Percentiles rank a stretch among this genome's conserved stretches.
Evolutionary conservation across 2,113 vertebrate species (phyloP).

Genomic region (Hoplias malabaricus): DNA sequence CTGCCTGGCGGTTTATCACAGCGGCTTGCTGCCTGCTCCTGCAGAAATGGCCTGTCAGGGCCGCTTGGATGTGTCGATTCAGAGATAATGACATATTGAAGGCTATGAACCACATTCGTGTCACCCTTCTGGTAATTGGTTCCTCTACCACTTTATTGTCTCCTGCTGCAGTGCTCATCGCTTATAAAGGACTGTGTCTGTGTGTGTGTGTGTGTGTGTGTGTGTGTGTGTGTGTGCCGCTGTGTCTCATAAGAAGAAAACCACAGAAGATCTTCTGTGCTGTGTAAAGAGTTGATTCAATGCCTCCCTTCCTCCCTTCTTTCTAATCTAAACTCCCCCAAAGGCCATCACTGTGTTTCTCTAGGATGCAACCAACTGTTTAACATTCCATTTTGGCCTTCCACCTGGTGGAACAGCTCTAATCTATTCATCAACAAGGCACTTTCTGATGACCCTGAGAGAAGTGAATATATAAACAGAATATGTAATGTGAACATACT

Average conservation of each 20-base stretch:
- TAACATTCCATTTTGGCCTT: background rate
- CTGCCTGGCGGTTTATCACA: conserved; percentile 44
- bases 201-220: conserved; percentile 11
- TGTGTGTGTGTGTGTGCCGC: conserved; percentile 2
- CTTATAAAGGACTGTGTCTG: conserved; percentile 42
- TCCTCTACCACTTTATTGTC: conserved; percentile 57
- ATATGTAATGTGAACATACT: background rate
- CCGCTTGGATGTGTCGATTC: conserved; percentile 58
- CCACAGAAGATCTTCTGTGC: background rate
- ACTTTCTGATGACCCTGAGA: background rate
- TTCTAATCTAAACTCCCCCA: background rate
- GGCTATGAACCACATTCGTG: conserved; percentile 51
- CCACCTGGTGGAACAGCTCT: background rate
- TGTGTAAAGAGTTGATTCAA: conserved; percentile 4
- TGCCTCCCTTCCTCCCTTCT: background rate
- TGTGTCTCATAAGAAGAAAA: background rate
- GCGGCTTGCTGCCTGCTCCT: conserved; percentile 39
- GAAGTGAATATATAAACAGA: background rate
- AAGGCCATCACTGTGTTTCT: background rate
- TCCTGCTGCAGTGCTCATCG: conserved; percentile 46
- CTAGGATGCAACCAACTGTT: background rate
- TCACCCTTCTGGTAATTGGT: conserved; percentile 56
- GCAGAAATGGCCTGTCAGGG: conserved; percentile 56
- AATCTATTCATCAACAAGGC: conserved; percentile 3
- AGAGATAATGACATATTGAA: conserved; percentile 61